Percentiles rank a stretch among this genome's conserved stretches.
Evolutionary conservation across 2,888 invertebrate species (phyloP).

Genomic region (Cecidostiba fungosa): DNA sequence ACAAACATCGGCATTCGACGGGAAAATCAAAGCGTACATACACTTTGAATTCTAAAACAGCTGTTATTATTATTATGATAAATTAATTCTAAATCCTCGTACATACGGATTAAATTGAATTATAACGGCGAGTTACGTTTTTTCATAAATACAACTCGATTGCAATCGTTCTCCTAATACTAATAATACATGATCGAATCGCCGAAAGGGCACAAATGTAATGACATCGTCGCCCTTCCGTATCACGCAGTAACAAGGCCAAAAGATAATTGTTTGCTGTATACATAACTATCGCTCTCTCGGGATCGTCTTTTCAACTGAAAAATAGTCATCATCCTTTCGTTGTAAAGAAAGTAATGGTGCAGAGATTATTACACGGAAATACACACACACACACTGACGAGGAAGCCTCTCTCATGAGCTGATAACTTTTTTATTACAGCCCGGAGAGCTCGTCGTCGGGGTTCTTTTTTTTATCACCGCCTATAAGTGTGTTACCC

Average conservation of each 20-base stretch:
- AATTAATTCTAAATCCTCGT: too few relatives aligned
- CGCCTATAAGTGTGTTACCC: background rate
- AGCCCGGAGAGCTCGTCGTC: background rate
- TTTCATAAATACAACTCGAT: too few relatives aligned
- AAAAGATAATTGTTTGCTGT: slow-evolving; percentile 31
- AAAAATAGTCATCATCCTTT: background rate
- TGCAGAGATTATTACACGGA: background rate
- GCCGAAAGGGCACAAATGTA: background rate
- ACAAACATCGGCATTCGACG: too few relatives aligned
- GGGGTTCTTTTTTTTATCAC: background rate
- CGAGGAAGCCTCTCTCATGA: too few relatives aligned
- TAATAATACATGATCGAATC: background rate
- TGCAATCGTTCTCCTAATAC: too few relatives aligned
- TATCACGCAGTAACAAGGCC: background rate
- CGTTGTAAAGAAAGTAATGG: background rate
- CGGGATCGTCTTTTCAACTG: slow-evolving; percentile 13
- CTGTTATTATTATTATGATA: too few relatives aligned
- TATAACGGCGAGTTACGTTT: too few relatives aligned
- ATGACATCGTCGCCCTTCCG: background rate
- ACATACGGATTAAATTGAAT: too few relatives aligned
- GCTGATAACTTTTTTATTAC: slow-evolving; percentile 6
- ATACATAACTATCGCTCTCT: slow-evolving; percentile 6
- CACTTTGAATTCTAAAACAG: too few relatives aligned
- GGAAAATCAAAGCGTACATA: too few relatives aligned
- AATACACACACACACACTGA: background rate